Base-by-base conservation (phyloP, 2,888 invertebrate genomes). In the Ophion ellenae region DNA sequence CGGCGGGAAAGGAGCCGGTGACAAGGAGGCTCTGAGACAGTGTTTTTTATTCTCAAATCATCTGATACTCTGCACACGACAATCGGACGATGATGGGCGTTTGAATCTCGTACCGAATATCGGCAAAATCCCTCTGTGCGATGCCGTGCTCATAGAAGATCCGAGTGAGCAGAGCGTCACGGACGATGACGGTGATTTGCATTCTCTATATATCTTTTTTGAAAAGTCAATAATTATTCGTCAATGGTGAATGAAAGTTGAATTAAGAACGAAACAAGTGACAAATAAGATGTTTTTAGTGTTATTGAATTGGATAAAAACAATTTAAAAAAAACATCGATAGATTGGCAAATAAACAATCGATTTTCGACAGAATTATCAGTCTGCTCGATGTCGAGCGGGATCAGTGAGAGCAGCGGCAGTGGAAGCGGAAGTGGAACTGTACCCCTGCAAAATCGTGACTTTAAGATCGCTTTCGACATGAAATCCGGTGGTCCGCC, bases 31-130 rank as follows among this genome's bases (percentile, higher is more conserved):
- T 9, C 94, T 96, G 2, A 95, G 98, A 0, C 98, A 98, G 93
- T 98, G 98, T 88, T 98, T 98, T 93, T 95, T 98, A 28, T 98
- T 98, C 95, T 98, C 98, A 86, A 98, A 98, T 95, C 98, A 98
- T 93, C 95, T 98, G 88, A 96, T 98, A 87, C 95, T 98, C 73
- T 97, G 98, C 1, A 98, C 97, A 2, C 95, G 97, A 94, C 96
- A 95, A 90, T 92, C 92, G 6, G 96, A 97, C 4, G 96, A 97
- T 1, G 98, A 97, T 81, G 98, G 98, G 5, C 95, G 98, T 83
- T 95, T 98, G n/a, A 98, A 98, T 94, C 95, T 98, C 32, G 96
- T 97, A 64, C 97, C 97, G n/a, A 96, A 97, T 11, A 95, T 97
- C 74, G 98, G 98, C 0, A 96, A 97, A 91, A 96, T 98, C 89